Evolutionary conservation across 2,113 vertebrate species (phyloP), one percentile per base, ranked within the genome.

Genomic region (Pseudopodoces humilis): DNA sequence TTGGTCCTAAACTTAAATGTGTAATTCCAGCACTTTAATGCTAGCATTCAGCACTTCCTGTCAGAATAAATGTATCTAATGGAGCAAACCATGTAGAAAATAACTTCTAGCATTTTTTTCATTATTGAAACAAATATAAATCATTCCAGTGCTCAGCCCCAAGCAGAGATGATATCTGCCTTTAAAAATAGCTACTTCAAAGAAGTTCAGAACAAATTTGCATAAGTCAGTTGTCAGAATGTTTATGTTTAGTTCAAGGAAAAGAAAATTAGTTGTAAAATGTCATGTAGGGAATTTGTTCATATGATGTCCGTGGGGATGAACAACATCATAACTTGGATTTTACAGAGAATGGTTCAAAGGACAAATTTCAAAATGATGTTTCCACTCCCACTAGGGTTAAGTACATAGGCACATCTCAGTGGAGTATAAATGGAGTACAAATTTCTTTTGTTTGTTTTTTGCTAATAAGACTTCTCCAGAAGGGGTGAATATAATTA

Each of bases 131-230:
- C 58, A 95, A 94, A 47, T 83, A 90, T 94, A 97, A 97, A 90
- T 44, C 43, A 75, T 95, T 95, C 76, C 83, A 95, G 69, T 77
- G 58, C 50, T 95, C 65, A 97, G 92, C 93, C 94, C 39, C 81
- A 96, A 97, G 96, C 49, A 6, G 69, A 97, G 94, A 98, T 96
- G 60, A 21, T 97, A 97, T 97, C 95, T 98, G 69, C 46, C 92
- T 96, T 98, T 96, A 96, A 97, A 97, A 97, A 97, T 59, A 97
- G 70, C 92, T 88, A 91, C 96, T 98, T 98, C 97, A 98, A 98
- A 98, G 95, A 96, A 92, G 83, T 93, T 86, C 75, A 95, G 71
- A 96, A 86, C 75, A 60, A 12, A 98, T 98, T 97, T 98, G 96
- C 97, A 98, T 98, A 92, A 96, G 81, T 11, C 64, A 31, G 90